phyloP scores from a whole-genome alignment of 1,140 invertebrate species.

The Grapholita molesta region DNA sequence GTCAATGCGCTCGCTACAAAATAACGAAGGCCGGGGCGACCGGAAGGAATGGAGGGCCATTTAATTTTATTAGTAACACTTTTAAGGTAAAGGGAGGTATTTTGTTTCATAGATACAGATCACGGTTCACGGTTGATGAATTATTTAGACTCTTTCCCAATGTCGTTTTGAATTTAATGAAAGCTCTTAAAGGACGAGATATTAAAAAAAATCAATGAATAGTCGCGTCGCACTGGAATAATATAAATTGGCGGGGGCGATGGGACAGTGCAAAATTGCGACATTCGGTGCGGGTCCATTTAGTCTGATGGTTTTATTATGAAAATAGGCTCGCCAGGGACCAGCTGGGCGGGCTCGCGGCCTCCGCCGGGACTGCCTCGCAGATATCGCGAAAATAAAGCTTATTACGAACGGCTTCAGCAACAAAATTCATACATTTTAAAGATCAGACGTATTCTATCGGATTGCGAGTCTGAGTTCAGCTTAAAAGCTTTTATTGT shows the following conservation, averaged over 20 bases:
- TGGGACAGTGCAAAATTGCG: constrained; percentile 31
- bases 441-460: constrained; percentile 7
- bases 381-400: constrained; percentile 12
- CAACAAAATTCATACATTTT: constrained; percentile 7
- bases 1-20: constrained; percentile 21
- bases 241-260: constrained; percentile 44
- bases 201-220: constrained; percentile 18
- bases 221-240: constrained; percentile 22
- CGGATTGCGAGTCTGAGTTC: background rate
- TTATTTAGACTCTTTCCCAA: background rate
- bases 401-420: constrained; percentile 4
- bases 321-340: constrained; percentile 52
- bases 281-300: constrained; percentile 49
- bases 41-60: background rate
- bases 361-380: constrained; percentile 1
- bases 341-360: constrained; percentile 15
- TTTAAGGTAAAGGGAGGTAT: background rate
- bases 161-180: background rate
- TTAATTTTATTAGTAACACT: constrained; percentile 15
- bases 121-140: background rate
- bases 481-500: background rate
- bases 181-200: background rate
- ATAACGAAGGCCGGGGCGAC: background rate
- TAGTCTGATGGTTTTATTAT: constrained; percentile 62
- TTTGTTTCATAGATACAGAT: background rate